Conservation (phyloP, 1,140 invertebrate species). For the Bombus huntii region DNA sequence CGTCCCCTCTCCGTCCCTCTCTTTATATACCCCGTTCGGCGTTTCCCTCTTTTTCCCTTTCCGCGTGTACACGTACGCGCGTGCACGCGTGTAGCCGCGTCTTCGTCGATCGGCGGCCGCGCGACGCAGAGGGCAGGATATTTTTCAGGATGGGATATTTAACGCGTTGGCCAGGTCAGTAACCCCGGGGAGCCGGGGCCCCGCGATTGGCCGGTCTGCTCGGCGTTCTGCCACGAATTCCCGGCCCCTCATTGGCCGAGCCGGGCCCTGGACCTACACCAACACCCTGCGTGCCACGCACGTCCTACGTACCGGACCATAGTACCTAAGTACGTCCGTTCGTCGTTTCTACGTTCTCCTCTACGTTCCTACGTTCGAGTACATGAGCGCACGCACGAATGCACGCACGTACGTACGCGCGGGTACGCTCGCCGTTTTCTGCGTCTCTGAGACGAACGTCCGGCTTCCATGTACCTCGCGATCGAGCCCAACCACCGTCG, state of each 20-base stretch:
- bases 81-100: conserved; percentile 49
- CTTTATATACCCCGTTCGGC: conserved; percentile 34
- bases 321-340: conserved; percentile 40
- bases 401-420: background rate
- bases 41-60: conserved; percentile 53
- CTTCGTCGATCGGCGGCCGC: conserved; percentile 36
- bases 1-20: conserved; percentile 13
- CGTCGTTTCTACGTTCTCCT: conserved; percentile 52
- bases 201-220: conserved; percentile 78
- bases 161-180: conserved; percentile 82
- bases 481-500: background rate
- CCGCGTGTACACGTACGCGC: conserved; percentile 40
- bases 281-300: conserved; percentile 73
- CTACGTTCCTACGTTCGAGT: background rate
- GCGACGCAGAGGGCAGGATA: conserved; percentile 75
- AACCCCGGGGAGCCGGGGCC: conserved; percentile 75
- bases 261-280: conserved; percentile 82
- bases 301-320: conserved; percentile 56
- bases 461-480: background rate
- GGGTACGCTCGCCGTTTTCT: background rate
- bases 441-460: conserved; percentile 19
- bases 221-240: conserved; percentile 79
- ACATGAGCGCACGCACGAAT: conserved; percentile 23
- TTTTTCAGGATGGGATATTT: conserved; percentile 83
- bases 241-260: conserved; percentile 78